Conservation (phyloP, 2,113 vertebrate genomes). For the Cynopterus brachyotis region DNA sequence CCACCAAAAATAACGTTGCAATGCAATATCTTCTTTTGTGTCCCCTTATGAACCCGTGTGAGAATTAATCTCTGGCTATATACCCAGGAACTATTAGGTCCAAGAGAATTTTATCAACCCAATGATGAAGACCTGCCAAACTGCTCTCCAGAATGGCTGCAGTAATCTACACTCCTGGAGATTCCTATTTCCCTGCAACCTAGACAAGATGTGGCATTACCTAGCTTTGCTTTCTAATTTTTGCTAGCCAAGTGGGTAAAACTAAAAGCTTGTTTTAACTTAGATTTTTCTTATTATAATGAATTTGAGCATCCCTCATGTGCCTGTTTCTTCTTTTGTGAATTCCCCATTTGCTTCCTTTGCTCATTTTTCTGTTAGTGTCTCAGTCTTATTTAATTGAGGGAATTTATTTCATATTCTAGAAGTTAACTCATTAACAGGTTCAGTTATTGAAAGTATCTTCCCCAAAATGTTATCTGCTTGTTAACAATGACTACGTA, state of each 20-base stretch:
- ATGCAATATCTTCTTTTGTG: not conserved
- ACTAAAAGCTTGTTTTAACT: constrained; percentile 16
- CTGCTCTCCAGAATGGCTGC: not conserved
- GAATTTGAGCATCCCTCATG: not conserved
- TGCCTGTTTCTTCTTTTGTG: not conserved
- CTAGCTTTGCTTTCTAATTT: not conserved
- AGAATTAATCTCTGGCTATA: not conserved
- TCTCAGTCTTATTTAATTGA: not conserved
- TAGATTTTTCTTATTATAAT: constrained; percentile 1
- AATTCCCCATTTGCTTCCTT: not conserved
- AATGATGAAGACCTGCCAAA: not conserved
- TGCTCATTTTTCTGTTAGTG: not conserved
- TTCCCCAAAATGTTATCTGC: not conserved
- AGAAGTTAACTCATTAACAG: not conserved
- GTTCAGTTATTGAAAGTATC: not conserved
- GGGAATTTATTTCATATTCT: not conserved
- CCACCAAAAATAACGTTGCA: not conserved
- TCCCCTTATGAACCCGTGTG: not conserved
- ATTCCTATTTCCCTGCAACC: not conserved
- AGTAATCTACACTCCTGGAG: not conserved
- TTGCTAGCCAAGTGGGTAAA: not conserved
- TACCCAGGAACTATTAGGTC: not conserved
- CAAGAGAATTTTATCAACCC: constrained; percentile 19
- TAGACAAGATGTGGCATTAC: constrained; percentile 7
- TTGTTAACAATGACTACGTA: not conserved